Base-by-base conservation (phyloP, 2,113 vertebrate species). In the Centropus unirufus region DNA sequence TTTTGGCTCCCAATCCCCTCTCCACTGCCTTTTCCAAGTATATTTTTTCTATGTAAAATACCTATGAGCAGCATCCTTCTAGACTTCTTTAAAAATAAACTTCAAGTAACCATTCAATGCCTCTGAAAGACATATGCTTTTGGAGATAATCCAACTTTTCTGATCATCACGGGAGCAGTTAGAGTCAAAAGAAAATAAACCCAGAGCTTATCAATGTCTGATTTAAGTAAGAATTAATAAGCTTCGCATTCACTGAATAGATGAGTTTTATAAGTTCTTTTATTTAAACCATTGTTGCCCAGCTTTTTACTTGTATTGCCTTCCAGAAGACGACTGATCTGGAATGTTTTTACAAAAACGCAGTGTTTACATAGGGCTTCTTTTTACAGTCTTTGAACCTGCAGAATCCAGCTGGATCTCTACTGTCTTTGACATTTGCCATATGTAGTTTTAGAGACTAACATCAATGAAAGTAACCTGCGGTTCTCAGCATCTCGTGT, bases 301-400 rank as follows among this genome's bases (percentile, higher is more conserved):
- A 5, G 12, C 49, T 74, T 85, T 61, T 73, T 23, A 15, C 12
- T 36, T 63, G 27, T 8, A 40, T 8, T 80, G 78, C 49, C n/a
- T 57, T 78, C 89, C 76, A 42, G 26, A 90, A 85, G 74, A 82
- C 34, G 58, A 1, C 32, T n/a, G 34, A 93, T 84, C 40, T 72
- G 23, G 27, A 87, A 59, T 52, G 69, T 32, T 95, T 95, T 74
- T 74, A 59, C 36, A 51, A 44, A 91, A 80, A 82, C 27, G 46
- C 39, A 74, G 46, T 92, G 79, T 94, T 95, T 90, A 95, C 42
- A 86, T 9, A 61, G 30, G 13, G 16, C 40, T 93, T 61, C 82
- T 63, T 88, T 59, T 14, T 11, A 15, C 0, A 15, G 75, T 4
- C 32, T 95, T 91, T 93, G 92, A 95, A 83, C 26, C 11, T 79